A percentile compares a stretch with the other conserved stretches of the same genome.
Conservation (phyloP, 1,140 invertebrate genomes). For the Triops cancriformis region DNA sequence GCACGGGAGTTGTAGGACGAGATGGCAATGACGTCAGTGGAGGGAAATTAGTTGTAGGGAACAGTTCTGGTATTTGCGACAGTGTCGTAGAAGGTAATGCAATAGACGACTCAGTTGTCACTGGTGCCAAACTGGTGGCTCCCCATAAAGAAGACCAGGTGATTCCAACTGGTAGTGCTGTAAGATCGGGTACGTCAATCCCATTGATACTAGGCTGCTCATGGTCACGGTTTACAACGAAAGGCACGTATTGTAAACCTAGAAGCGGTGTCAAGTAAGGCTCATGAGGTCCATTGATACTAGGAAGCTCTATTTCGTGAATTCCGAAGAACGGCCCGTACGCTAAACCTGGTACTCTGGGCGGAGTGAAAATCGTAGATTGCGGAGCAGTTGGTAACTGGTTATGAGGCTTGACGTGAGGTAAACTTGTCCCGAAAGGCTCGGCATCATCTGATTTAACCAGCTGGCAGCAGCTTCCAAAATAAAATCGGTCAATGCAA, state of each 20-base stretch:
- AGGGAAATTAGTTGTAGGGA: neutral
- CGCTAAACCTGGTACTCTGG: too few species aligned
- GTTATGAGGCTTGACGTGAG: too few species aligned
- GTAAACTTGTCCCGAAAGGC: neutral
- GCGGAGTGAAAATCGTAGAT: too few species aligned
- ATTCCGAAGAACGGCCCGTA: too few species aligned
- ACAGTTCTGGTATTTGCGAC: neutral
- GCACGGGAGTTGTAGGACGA: neutral
- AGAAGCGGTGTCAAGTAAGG: too few species aligned
- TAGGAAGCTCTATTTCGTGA: too few species aligned
- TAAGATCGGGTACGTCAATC: neutral
- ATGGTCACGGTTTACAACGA: neutral
- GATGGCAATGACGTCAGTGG: too few species aligned
- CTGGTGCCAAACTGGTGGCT: neutral
- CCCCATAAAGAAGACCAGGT: neutral
- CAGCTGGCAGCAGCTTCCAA: constrained; percentile 70
- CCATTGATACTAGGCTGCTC: neutral
- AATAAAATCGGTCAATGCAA: constrained; percentile 85
- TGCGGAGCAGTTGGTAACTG: too few species aligned
- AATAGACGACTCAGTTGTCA: neutral
- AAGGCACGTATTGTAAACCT: neutral
- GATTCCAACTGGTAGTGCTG: neutral
- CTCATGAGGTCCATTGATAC: too few species aligned
- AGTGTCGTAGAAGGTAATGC: neutral
- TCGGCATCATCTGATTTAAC: neutral